Conservation (phyloP, 2,888 invertebrate genomes). For the Allolobophora icterica region DNA sequence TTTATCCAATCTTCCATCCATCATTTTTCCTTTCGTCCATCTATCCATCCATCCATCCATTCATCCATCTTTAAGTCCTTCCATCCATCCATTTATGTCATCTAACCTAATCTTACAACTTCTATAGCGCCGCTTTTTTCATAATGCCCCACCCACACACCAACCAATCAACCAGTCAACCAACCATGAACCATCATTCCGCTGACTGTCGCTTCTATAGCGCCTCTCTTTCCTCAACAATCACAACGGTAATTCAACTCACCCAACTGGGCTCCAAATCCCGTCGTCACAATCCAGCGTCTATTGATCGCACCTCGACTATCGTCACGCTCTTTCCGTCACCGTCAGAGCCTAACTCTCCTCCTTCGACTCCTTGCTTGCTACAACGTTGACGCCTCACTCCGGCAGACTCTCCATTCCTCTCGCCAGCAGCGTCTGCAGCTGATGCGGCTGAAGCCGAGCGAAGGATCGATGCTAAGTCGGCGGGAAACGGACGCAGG, state of each 20-base stretch:
- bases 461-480: not conserved
- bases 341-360: not conserved
- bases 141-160: no score
- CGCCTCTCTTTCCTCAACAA: not conserved
- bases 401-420: not conserved
- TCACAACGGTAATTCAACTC: not conserved
- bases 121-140: no score
- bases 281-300: not conserved
- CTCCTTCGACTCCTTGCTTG: no score
- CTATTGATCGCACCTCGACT: constrained; percentile 17
- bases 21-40: not conserved
- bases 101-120: no score
- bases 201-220: not conserved
- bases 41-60: not conserved
- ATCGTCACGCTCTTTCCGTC: not conserved
- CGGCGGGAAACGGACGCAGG: not conserved
- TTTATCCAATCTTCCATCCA: no score
- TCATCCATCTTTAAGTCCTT: not conserved
- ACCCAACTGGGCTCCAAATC: not conserved
- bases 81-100: no score
- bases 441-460: not conserved
- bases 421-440: not conserved
- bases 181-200: no score
- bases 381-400: not conserved
- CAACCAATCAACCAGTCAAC: no score